Evolutionary conservation across 2,888 invertebrate genomes (phyloP), one percentile per base, ranked within the genome.

Genomic region (Craniophora ligustri): DNA sequence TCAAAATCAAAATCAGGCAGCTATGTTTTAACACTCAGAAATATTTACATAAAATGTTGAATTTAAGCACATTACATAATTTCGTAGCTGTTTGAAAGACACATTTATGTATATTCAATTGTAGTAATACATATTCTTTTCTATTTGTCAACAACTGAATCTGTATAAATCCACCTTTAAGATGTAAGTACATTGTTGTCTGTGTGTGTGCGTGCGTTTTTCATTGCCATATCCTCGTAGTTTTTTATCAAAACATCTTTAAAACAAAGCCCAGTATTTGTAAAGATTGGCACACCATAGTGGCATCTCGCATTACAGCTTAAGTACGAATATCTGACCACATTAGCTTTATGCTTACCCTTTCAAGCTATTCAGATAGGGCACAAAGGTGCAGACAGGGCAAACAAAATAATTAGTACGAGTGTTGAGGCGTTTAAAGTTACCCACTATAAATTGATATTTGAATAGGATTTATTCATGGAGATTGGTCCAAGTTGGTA

Each of bases 361-460:
- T 61, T 64, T 67, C 40, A 58, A 38, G 58, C 46, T 49, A 38
- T 63, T 47, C 38, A 45, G 16, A 31, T 23, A n/a, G 2, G 5
- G 31, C n/a, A 71, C 40, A 67, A 67, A 51, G 49, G 53, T 54
- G 54, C 47, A 38, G 36, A 48, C 31, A 59, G 47, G 21, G 68
- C 63, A 57, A 68, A 88, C 85, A 85, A 83, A 88, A 89, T 90
- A 91, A 91, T 91, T 91, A 90, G 89, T 89, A 80, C 76, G 85
- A 84, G 90, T 88, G 91, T 88, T 87, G 86, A 84, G 72, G 79
- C 84, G 84, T 83, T 86, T 85, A 86, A 65, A 70, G 76, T 85
- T 83, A 85, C 84, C 74, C 73, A 78, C 75, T 73, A 78, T 85
- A 35, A 76, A 85, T 81, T 84, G 76, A 79, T 81, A 78, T 83